phyloP scores from a whole-genome alignment of 2,113 vertebrate genomes.

The Sula dactylatra region DNA sequence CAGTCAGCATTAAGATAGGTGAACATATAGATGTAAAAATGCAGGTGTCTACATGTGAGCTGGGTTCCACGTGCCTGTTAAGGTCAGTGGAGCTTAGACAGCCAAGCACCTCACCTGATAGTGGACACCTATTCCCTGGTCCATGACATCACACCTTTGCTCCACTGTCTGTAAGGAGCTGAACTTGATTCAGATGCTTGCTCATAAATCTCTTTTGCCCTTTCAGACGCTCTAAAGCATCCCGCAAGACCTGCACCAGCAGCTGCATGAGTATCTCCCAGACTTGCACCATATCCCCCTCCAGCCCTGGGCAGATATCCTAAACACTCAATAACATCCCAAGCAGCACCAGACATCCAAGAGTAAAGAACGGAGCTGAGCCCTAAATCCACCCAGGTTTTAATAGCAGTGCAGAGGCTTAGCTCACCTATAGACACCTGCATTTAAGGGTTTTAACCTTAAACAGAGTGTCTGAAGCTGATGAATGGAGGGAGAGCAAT shows the following conservation, averaged over 20 bases:
- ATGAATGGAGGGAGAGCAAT: neutral
- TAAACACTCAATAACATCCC: neutral
- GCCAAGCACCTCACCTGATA: neutral
- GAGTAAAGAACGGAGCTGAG: neutral
- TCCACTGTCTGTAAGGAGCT: neutral
- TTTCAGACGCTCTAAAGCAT: neutral
- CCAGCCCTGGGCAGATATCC: neutral
- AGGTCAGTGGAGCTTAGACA: neutral
- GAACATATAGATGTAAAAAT: neutral
- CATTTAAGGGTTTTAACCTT: neutral
- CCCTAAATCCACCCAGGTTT: neutral
- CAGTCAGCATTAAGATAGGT: neutral
- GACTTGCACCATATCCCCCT: neutral
- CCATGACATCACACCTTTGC: neutral
- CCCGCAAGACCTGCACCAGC: neutral
- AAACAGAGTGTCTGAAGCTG: neutral
- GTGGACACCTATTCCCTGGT: neutral
- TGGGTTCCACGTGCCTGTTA: neutral
- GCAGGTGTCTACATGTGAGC: neutral
- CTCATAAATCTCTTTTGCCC: neutral
- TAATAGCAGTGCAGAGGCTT: neutral
- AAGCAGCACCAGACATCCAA: neutral
- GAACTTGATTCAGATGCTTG: neutral
- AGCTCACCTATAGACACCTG: neutral
- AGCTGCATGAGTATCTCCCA: neutral